phyloP scores from a whole-genome alignment of 2,888 invertebrate genomes.

The Brassicogethes aeneus region DNA sequence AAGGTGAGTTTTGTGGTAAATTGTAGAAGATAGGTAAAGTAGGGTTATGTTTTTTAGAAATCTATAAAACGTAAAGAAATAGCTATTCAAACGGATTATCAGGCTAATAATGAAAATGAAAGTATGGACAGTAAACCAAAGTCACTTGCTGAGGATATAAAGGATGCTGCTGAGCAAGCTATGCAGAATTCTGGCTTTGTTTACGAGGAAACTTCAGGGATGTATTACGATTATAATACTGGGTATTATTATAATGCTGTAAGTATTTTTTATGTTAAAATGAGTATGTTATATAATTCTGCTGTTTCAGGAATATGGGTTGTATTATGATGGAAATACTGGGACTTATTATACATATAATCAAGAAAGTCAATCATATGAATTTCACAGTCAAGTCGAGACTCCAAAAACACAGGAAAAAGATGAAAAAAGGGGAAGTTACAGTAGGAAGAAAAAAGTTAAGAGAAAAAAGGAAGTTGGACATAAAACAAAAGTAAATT shows the following conservation, averaged over 20 bases:
- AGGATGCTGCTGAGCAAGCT: conserved; percentile 65
- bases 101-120: conserved; percentile 13
- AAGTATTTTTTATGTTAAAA: conserved; percentile 32
- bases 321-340: conserved; percentile 83
- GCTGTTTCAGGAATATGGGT: conserved; percentile 61
- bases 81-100: conserved; percentile 23
- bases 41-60: conserved; percentile 11
- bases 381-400: conserved; percentile 71
- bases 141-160: conserved; percentile 72
- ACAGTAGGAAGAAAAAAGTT: conserved; percentile 4
- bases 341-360: conserved; percentile 80
- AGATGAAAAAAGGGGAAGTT: conserved; percentile 8
- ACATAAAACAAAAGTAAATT: conserved; percentile 23
- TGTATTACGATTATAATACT: conserved; percentile 81
- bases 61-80: conserved; percentile 18
- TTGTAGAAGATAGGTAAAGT: no score
- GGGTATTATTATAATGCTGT: conserved; percentile 89
- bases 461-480: conserved; percentile 16
- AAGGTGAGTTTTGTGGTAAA: no score
- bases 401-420: conserved; percentile 24
- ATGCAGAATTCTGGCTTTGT: conserved; percentile 70
- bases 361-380: conserved; percentile 62
- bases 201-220: conserved; percentile 76
- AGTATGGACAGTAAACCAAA: conserved; percentile 26
- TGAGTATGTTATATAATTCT: conserved; percentile 5